Conservation (phyloP, 2,888 invertebrate species). For the Buathra laborator region DNA sequence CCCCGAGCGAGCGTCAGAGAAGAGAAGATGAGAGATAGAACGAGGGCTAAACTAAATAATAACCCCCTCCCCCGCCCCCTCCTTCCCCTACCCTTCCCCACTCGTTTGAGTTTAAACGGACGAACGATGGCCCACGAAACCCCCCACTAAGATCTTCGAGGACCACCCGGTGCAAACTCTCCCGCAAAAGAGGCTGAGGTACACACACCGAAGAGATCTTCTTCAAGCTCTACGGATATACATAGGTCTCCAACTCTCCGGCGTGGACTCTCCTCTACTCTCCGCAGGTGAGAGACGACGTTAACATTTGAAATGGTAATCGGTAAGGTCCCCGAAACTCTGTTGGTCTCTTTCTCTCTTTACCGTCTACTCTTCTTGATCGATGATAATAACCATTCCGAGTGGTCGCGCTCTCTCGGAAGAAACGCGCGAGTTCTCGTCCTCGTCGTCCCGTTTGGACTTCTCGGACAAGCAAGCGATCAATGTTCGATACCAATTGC, state of each 20-base stretch:
- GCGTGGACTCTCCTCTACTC: slow-evolving; percentile 14
- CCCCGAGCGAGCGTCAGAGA: slow-evolving; percentile 33
- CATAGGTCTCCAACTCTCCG: neutral
- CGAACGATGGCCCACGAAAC: slow-evolving; percentile 55
- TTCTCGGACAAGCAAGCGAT: slow-evolving; percentile 45
- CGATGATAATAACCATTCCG: slow-evolving; percentile 80
- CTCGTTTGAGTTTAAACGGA: slow-evolving; percentile 58
- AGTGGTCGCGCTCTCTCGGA: slow-evolving; percentile 67
- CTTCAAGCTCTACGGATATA: slow-evolving; percentile 18
- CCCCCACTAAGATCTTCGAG: slow-evolving; percentile 76
- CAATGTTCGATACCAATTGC: slow-evolving; percentile 65
- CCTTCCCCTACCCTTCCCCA: slow-evolving; percentile 70
- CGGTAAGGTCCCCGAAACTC: slow-evolving; percentile 55
- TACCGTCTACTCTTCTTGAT: slow-evolving; percentile 60
- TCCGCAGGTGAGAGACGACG: slow-evolving; percentile 75
- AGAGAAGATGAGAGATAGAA: slow-evolving; percentile 82
- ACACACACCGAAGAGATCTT: neutral
- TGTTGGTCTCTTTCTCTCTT: slow-evolving; percentile 34
- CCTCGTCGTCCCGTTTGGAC: slow-evolving; percentile 25
- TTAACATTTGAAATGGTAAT: slow-evolving; percentile 84
- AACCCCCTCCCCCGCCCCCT: slow-evolving; percentile 78
- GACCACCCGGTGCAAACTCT: slow-evolving; percentile 83
- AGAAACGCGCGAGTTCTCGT: slow-evolving; percentile 45
- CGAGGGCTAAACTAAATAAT: slow-evolving; percentile 83
- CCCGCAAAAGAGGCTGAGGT: slow-evolving; percentile 49